Percentiles rank a stretch among this genome's conserved stretches.
phyloP scores from a whole-genome alignment of 2,113 vertebrate species.

The Diadophis punctatus region DNA sequence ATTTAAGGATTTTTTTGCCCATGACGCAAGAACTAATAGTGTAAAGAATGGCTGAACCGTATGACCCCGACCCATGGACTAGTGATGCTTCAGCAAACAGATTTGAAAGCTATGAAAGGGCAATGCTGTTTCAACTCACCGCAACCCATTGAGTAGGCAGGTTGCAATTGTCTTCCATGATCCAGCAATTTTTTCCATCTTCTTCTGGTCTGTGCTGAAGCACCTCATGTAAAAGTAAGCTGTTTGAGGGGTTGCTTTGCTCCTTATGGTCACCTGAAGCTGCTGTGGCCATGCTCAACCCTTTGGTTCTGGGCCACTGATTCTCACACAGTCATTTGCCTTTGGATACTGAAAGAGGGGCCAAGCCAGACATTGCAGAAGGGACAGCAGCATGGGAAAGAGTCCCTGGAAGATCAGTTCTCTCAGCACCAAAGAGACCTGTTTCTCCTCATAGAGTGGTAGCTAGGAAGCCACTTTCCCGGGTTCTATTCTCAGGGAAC shows the following conservation, averaged over 20 bases:
- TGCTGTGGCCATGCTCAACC: neutral
- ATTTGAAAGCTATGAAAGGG: neutral
- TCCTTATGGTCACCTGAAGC: neutral
- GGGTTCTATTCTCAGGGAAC: neutral
- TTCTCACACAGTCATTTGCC: neutral
- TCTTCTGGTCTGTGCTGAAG: neutral
- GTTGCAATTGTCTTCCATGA: neutral
- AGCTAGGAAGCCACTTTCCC: neutral
- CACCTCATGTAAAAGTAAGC: neutral
- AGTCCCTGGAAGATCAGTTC: neutral
- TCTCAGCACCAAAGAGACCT: neutral
- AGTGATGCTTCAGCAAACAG: neutral
- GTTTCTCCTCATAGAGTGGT: neutral
- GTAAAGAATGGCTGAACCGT: neutral
- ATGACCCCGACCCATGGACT: neutral
- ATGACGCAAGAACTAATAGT: neutral
- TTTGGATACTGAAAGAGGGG: neutral
- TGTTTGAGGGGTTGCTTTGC: neutral
- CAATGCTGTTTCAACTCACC: neutral
- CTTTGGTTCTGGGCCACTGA: neutral
- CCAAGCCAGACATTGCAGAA: neutral
- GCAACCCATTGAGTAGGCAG: neutral
- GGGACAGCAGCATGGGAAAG: neutral
- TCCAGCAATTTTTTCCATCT: neutral
- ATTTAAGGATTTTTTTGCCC: neutral